phyloP scores from a whole-genome alignment of 2,797 vertebrate species.

The Masticophis lateralis region DNA sequence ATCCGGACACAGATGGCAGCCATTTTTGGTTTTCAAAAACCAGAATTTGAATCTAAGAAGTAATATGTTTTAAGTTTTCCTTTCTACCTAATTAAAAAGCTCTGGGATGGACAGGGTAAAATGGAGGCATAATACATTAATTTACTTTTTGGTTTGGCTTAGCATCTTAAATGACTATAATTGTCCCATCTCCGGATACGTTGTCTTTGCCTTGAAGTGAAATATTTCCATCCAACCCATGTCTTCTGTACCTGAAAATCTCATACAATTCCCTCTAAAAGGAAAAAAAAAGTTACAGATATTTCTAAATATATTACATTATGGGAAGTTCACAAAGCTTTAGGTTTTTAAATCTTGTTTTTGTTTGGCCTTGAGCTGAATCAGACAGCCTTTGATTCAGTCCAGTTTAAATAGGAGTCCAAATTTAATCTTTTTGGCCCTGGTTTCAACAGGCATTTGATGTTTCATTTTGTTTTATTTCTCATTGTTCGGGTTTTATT shows the following conservation, averaged over 20 bases:
- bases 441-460: not conserved
- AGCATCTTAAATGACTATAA: not conserved
- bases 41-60: not conserved
- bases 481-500: not conserved
- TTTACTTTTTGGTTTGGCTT: not conserved
- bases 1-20: not conserved
- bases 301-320: not conserved
- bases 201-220: not conserved
- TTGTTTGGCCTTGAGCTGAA: not conserved
- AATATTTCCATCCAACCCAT: not conserved
- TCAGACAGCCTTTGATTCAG: not conserved
- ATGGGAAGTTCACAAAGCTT: not conserved
- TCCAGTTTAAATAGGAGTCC: not conserved
- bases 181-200: not conserved
- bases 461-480: not conserved
- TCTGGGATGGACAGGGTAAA: not conserved
- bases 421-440: not conserved
- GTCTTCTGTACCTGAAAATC: not conserved
- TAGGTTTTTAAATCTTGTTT: not conserved
- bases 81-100: not conserved
- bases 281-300: not conserved
- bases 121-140: not conserved
- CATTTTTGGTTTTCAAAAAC: not conserved
- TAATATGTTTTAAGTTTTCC: not conserved
- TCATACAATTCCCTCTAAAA: not conserved